These are phyloP conservation scores for Caenorhabditis sulstoni DNA, from an alignment of 2,888 invertebrate species.

Conservation along the genomic window DNA sequence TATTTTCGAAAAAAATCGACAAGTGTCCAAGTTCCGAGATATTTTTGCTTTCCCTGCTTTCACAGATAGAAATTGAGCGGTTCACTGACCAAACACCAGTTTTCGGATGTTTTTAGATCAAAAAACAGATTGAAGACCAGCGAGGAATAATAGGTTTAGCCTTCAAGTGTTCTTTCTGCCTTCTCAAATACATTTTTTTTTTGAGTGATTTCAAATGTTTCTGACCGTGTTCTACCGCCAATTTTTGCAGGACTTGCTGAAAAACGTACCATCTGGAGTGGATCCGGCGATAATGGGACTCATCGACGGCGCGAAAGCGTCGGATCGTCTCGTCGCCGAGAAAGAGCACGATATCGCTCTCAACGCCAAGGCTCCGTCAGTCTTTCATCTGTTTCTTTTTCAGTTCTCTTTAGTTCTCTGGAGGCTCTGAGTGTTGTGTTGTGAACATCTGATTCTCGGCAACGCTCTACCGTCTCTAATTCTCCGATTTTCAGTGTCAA, in stretches of 20 bases:
- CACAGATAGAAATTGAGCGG: neutral
- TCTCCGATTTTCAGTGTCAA: conserved; percentile 49
- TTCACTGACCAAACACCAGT: neutral
- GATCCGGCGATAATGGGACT: conserved; percentile 44
- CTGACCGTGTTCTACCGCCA: too few relatives aligned
- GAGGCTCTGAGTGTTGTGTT: conserved; percentile 36
- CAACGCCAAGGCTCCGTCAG: conserved; percentile 27
- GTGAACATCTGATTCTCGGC: neutral
- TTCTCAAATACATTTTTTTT: too few relatives aligned
- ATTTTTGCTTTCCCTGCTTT: too few relatives aligned
- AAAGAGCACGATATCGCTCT: conserved; percentile 2
- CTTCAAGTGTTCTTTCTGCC: too few relatives aligned
- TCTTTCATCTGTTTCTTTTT: neutral
- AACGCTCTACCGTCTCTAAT: neutral
- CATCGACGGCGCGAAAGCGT: conserved; percentile 28
- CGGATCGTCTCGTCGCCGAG: conserved; percentile 14
- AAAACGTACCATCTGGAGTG: conserved; percentile 4
- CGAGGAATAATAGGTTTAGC: too few relatives aligned
- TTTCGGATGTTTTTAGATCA: neutral
- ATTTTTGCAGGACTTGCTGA: conserved; percentile 27
- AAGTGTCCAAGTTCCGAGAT: too few relatives aligned
- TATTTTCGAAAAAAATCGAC: too few relatives aligned
- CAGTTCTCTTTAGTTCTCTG: neutral
- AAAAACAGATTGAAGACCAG: neutral
- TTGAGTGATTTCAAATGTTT: too few relatives aligned